Evolutionary conservation across 2,888 invertebrate species (phyloP), one percentile per base, ranked within the genome.

Genomic region (Pollenia labialis): DNA sequence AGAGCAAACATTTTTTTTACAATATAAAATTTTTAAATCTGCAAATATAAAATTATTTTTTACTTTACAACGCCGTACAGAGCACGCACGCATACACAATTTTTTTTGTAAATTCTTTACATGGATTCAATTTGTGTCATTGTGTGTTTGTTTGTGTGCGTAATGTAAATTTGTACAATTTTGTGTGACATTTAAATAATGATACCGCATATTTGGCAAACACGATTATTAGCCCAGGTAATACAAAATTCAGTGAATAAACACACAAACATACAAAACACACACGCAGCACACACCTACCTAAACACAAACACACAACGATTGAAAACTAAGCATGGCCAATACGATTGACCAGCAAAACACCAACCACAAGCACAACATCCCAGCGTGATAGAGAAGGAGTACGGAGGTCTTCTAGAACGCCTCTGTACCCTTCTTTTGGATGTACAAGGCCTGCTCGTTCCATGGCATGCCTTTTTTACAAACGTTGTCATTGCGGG

Each of bases 121-220:
- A 23, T 32, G n/a, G 23, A 0, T 23, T 23, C 2, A 2, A 23
- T 23, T 7, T 18, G 32, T n/a, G 14, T 2, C 10, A 50, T 56
- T 66, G 14, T 42, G 52, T 9, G 44, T 14, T 50, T 42, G 58
- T 58, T 16, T 64, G 62, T 16, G 32, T 80, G 64, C 18, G 18
- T 62, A 56, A 46, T 52, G 52, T 68, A 60, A 74, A 79, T n/a
- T n/a, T n/a, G n/a, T 68, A 56, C 58, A 6, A 68, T 54, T 84
- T 52, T 79, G 52, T 86, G 14, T 82, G 56, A 18, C 64, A 79
- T 82, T 86, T 79, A 82, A 82, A 86, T 86, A 82, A 86, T 89
- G 89, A 89, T 89, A 89, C 90, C 90, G 91, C 91, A 91, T 90
- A 90, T 91, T 90, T 90, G 90, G 90, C 89, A 91, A 91, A 91